Base-by-base conservation (phyloP, 2,797 vertebrate species). In the Sebastolobus altivelis region DNA sequence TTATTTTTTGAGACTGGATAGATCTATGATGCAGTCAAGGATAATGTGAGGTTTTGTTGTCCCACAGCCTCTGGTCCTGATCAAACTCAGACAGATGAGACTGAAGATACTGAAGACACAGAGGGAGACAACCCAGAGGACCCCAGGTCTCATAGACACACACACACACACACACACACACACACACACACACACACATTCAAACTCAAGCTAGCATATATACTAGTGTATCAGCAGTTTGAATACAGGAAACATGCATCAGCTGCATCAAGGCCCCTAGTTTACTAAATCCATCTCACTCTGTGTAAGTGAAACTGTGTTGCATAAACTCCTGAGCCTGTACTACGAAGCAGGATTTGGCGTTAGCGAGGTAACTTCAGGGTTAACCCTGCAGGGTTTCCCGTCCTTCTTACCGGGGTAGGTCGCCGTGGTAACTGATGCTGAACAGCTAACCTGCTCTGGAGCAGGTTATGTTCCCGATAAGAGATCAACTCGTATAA, bases 111-210 rank as follows among this genome's bases (percentile, higher is more conserved):
- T 72, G 83, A 63, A 62, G 87, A 82, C 65, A 49, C 81, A 0
- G 88, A 87, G 43, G 80, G 77, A 8, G 76, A 88, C 43, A 59
- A 68, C 71, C 43, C 91, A 8, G 91, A 91, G 12, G 89, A 94
- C 77, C 89, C 89, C 76, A 94, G 92, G 94, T 95, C 52, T 61
- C 61, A 3, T 16, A 27, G 38, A 40, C 31, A 0, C 61, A 9
- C 27, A 33, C 65, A 11, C 65, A 63, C 22, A 38, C 35, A 22
- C 22, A 11, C 59, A 22, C 52, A 55, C 67, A 6, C 22, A n/a
- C 62, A 35, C 54, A 22, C 37, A 18, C 18, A 55, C 35, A n/a
- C 49, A 25, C 49, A 37, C 38, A 0, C 38, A 11, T 37, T 56
- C 31, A 40, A 31, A 75, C 27, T 68, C 65, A 37, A 29, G 8